phyloP scores from a whole-genome alignment of 2,113 vertebrate species.

The Ptilorrhoa leucosticta region DNA sequence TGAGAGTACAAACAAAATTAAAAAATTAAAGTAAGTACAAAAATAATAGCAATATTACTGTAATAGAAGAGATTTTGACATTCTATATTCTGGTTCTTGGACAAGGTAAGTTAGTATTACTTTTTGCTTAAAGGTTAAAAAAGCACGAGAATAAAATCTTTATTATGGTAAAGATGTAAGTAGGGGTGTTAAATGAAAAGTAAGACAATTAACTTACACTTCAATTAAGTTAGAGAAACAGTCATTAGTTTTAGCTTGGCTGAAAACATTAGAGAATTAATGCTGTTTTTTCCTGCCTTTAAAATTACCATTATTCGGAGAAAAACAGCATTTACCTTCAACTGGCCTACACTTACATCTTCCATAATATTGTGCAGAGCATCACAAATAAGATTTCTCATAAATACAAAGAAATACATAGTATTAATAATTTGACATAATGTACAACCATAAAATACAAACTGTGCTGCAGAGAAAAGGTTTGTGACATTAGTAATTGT shows the following conservation, averaged over 20 bases:
- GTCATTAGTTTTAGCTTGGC: not conserved
- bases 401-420: not conserved
- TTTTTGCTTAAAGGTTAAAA: not conserved
- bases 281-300: not conserved
- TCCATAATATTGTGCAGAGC: not conserved
- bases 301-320: not conserved
- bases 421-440: conserved; percentile 1
- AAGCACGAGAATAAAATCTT: rapidly evolving
- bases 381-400: not conserved
- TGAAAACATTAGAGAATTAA: conserved; percentile 15
- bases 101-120: not conserved
- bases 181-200: not conserved
- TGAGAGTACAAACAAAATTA: not conserved
- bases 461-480: not conserved
- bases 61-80: not conserved
- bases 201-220: not conserved
- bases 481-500: not conserved
- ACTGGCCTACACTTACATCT: not conserved
- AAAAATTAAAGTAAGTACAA: not conserved
- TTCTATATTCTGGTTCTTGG: not conserved
- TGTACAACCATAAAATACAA: not conserved
- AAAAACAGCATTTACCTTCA: not conserved
- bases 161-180: not conserved
- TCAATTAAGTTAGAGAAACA: not conserved
- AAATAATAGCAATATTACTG: not conserved